Percentiles rank a stretch among this genome's conserved stretches.
Evolutionary conservation across 1,140 invertebrate genomes (phyloP).

Genomic region (Neelides sp.): DNA sequence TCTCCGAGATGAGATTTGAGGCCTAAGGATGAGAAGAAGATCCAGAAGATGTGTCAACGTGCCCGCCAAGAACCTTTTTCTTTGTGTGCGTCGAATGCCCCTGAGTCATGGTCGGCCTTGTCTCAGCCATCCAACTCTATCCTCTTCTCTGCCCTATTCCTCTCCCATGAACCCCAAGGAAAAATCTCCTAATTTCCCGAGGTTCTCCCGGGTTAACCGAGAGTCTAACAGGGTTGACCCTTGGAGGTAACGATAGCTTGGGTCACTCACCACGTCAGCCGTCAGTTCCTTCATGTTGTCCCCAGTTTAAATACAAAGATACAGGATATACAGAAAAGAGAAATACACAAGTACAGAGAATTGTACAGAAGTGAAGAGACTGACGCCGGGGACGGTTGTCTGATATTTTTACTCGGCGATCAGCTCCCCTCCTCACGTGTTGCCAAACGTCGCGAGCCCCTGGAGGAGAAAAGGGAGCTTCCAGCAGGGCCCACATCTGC

Average conservation of each 20-base stretch:
- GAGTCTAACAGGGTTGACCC: not conserved
- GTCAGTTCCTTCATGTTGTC: constrained; percentile 22
- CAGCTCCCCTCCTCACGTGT: constrained; percentile 3
- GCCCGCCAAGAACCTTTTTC: constrained; percentile 16
- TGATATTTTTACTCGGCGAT: constrained; percentile 13
- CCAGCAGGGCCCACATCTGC: no score
- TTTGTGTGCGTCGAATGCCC: constrained; percentile 18
- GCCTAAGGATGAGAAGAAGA: no score
- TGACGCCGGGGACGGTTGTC: constrained; percentile 16
- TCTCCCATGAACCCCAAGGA: not conserved
- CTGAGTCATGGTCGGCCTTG: constrained; percentile 22
- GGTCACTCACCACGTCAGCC: constrained; percentile 21
- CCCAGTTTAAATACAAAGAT: constrained; percentile 13
- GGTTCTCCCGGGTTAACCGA: not conserved
- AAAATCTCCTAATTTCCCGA: not conserved
- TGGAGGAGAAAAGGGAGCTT: no score
- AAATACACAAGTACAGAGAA: constrained; percentile 17
- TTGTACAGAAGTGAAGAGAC: constrained; percentile 20
- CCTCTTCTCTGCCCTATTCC: not conserved
- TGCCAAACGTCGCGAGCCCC: no score
- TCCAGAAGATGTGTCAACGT: constrained; percentile 15
- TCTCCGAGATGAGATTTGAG: no score
- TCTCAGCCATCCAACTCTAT: constrained; percentile 9
- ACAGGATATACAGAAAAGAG: constrained; percentile 17
- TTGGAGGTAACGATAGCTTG: no score